A percentile compares a stretch with the other conserved stretches of the same genome.
These are phyloP conservation scores for Planococcus citri DNA, from an alignment of 1,140 invertebrate species.

Conservation along the genomic window DNA sequence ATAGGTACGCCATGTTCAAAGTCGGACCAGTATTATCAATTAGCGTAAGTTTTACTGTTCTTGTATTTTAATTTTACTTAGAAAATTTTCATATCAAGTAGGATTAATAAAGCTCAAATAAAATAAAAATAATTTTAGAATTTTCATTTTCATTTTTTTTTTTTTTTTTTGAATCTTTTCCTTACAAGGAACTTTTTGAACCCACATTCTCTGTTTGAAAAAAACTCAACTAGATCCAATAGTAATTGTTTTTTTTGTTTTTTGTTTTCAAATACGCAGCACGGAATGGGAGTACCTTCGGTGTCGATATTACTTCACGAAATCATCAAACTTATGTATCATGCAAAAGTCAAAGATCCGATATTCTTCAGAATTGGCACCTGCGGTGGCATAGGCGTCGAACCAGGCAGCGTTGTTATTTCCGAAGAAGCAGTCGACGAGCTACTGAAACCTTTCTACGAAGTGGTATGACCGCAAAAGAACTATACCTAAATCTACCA, in stretches of 20 bases:
- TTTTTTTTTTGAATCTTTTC: too few relatives aligned
- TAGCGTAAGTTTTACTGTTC: conserved; percentile 66
- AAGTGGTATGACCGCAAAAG: conserved; percentile 44
- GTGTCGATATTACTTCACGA: conserved; percentile 85
- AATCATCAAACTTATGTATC: conserved; percentile 84
- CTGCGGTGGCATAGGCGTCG: conserved; percentile 80
- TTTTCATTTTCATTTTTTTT: too few relatives aligned
- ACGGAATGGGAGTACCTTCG: conserved; percentile 89
- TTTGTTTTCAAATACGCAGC: conserved; percentile 41
- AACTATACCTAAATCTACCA: too few relatives aligned
- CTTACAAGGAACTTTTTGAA: too few relatives aligned
- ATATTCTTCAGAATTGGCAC: conserved; percentile 87
- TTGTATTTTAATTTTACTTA: too few relatives aligned
- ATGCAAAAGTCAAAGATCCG: conserved; percentile 74
- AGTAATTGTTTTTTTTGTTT: conserved; percentile 8
- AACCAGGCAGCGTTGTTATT: conserved; percentile 77
- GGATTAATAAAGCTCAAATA: too few relatives aligned
- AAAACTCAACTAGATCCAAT: too few relatives aligned
- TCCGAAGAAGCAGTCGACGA: conserved; percentile 77
- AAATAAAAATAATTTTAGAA: too few relatives aligned
- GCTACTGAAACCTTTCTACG: conserved; percentile 51
- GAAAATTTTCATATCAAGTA: too few relatives aligned
- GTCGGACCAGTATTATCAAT: conserved; percentile 84
- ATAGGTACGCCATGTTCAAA: conserved; percentile 95
- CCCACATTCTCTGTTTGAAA: too few relatives aligned